phyloP scores from a whole-genome alignment of 2,797 vertebrate species.

The Aphelocoma californica region DNA sequence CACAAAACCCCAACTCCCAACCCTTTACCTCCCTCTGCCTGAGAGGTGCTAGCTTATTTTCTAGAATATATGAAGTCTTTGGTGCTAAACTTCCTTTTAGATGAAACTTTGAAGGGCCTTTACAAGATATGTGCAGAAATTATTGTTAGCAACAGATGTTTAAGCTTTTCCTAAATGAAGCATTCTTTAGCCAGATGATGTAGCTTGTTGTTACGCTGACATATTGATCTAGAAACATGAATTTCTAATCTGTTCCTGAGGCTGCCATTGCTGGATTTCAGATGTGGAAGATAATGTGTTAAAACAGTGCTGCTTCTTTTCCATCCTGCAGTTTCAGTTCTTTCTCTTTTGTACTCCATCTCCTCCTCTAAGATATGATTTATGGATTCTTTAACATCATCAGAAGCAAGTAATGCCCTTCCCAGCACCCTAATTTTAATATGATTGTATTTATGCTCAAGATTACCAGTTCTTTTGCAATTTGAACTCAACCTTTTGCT shows the following conservation, averaged over 20 bases:
- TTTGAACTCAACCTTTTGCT: neutral
- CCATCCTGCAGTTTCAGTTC: neutral
- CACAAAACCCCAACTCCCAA: neutral
- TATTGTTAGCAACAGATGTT: neutral
- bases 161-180: neutral
- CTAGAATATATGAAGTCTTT: neutral
- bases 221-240: constrained; percentile 8
- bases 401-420: neutral
- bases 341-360: neutral
- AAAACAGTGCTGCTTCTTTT: neutral
- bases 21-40: neutral
- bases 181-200: constrained; percentile 1
- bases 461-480: neutral
- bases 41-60: neutral
- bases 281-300: neutral
- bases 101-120: neutral
- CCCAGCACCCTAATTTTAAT: neutral
- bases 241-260: neutral
- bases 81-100: neutral
- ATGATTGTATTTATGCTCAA: neutral
- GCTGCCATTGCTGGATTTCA: neutral
- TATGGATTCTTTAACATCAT: neutral
- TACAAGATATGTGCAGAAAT: neutral
- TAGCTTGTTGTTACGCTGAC: neutral
- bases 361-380: neutral